Evolutionary conservation across 2,888 invertebrate genomes (phyloP).

Genomic region (Platerodrilus igneus): DNA sequence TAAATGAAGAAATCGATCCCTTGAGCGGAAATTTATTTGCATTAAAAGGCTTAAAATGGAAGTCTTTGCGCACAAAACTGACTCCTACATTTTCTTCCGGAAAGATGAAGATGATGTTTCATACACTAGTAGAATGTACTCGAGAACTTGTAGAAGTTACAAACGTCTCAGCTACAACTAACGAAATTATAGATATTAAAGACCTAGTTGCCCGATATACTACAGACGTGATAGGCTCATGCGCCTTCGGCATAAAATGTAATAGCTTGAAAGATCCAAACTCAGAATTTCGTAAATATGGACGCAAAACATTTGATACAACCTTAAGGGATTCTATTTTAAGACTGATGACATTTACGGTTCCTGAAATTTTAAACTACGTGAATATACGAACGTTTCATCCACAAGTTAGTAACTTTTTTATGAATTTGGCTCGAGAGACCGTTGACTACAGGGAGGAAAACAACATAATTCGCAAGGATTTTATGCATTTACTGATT

Average conservation of each 20-base stretch:
- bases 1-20: constrained; percentile 53
- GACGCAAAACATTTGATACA: constrained; percentile 19
- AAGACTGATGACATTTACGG: constrained; percentile 11
- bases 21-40: constrained; percentile 54
- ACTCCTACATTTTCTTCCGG: constrained; percentile 62
- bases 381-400: constrained; percentile 29
- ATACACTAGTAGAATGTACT: constrained; percentile 49
- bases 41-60: constrained; percentile 55
- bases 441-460: constrained; percentile 48
- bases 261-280: constrained; percentile 54
- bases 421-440: constrained; percentile 44
- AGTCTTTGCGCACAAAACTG: constrained; percentile 54
- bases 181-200: constrained; percentile 29
- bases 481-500: constrained; percentile 53
- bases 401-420: constrained; percentile 42
- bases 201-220: constrained; percentile 53
- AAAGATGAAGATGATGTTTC: constrained; percentile 60
- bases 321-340: constrained; percentile 13
- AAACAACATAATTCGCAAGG: constrained; percentile 49
- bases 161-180: background rate
- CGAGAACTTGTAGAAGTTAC: constrained; percentile 8
- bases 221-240: constrained; percentile 56
- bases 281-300: constrained; percentile 46
- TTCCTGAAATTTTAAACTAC: constrained; percentile 26
- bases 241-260: constrained; percentile 58